Percentiles rank a stretch among this genome's conserved stretches.
phyloP scores from a whole-genome alignment of 2,113 vertebrate genomes.

The Tenrec ecaudatus region DNA sequence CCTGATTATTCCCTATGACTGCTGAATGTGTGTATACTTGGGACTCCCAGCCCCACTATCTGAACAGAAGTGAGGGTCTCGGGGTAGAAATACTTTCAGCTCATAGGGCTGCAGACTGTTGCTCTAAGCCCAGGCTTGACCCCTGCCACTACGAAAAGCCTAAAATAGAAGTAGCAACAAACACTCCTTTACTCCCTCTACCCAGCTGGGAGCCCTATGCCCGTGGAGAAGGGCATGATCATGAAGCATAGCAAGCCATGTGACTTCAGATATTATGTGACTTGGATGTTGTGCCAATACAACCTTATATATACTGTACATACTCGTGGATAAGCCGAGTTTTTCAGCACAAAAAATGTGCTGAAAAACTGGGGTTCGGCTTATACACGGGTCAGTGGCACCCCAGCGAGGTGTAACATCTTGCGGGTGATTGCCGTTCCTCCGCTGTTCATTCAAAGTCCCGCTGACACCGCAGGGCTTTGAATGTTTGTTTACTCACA shows the following conservation, averaged over 20 bases:
- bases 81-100: background rate
- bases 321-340: too few species aligned
- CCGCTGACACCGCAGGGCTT: too few species aligned
- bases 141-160: background rate
- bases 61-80: background rate
- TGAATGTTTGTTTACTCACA: too few species aligned
- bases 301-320: too few species aligned
- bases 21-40: background rate
- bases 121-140: background rate
- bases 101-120: background rate
- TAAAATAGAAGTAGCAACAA: background rate
- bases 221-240: background rate
- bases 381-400: too few species aligned
- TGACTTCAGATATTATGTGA: background rate
- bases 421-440: too few species aligned
- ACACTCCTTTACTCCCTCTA: background rate
- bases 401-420: too few species aligned
- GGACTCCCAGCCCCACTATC: background rate
- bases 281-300: too few species aligned
- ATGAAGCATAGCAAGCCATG: background rate
- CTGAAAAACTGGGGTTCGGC: too few species aligned
- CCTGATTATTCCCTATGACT: background rate
- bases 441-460: too few species aligned
- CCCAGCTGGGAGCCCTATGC: background rate
- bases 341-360: too few species aligned